phyloP scores from a whole-genome alignment of 2,888 invertebrate genomes.

The Plusia festucae region DNA sequence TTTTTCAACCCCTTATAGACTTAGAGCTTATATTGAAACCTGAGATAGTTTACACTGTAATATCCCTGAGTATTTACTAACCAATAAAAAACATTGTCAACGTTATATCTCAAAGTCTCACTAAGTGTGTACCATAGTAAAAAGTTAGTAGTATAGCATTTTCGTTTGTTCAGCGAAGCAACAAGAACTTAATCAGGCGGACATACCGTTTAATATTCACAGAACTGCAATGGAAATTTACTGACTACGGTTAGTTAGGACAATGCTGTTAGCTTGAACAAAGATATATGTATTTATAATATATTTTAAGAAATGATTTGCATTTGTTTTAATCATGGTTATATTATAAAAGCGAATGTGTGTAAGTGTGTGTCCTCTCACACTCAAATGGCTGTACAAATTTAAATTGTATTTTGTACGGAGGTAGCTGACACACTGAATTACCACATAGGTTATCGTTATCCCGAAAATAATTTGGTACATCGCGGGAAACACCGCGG shows the following conservation, averaged over 20 bases:
- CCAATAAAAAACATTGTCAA: not conserved
- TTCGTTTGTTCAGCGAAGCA: constrained; percentile 16
- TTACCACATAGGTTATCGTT: too few species aligned
- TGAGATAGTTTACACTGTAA: too few species aligned
- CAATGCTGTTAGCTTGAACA: constrained; percentile 22
- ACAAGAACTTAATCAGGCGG: constrained; percentile 48
- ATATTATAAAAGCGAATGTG: too few species aligned
- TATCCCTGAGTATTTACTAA: too few species aligned
- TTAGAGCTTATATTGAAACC: too few species aligned
- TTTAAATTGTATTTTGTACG: too few species aligned
- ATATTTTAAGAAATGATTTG: constrained; percentile 9
- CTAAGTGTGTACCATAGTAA: constrained; percentile 3
- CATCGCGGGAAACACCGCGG: too few species aligned
- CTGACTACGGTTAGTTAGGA: constrained; percentile 34
- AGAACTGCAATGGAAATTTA: constrained; percentile 52
- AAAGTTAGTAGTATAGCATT: constrained; percentile 7
- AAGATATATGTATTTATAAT: constrained; percentile 28
- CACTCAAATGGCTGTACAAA: too few species aligned
- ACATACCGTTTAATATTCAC: constrained; percentile 51
- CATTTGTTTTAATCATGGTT: constrained; percentile 14
- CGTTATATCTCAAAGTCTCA: not conserved
- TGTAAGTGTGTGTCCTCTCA: too few species aligned
- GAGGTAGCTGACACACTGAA: too few species aligned
- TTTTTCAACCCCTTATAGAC: too few species aligned
- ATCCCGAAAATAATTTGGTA: too few species aligned